Percentiles rank a stretch among this genome's conserved stretches.
phyloP scores from a whole-genome alignment of 1,140 invertebrate genomes.

The Caenorhabditis remanei region DNA sequence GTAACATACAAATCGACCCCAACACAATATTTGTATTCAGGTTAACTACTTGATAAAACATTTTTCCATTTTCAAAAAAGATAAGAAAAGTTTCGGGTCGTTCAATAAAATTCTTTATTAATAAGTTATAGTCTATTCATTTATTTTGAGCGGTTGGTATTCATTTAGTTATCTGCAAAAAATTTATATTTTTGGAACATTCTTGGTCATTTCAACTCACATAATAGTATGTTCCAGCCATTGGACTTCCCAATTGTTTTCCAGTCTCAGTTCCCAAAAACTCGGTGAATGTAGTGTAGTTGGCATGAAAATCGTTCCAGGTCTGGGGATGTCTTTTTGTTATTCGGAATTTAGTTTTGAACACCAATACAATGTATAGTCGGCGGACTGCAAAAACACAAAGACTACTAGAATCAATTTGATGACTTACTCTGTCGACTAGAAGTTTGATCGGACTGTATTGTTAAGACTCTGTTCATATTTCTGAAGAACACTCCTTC shows the following conservation, averaged over 20 bases:
- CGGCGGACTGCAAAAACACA: slow-evolving; percentile 64
- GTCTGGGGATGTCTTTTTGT: slow-evolving; percentile 58
- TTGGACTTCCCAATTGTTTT: slow-evolving; percentile 62
- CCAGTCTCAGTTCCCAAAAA: slow-evolving; percentile 63
- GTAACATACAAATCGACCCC: slow-evolving; percentile 1
- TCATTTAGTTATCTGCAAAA: slow-evolving; percentile 32
- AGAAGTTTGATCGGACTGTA: slow-evolving; percentile 66
- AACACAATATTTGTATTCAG: slow-evolving; percentile 13
- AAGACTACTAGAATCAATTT: neutral
- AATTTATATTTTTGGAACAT: neutral
- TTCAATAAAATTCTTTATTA: slow-evolving; percentile 16
- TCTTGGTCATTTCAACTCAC: slow-evolving; percentile 28
- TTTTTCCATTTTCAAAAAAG: no score
- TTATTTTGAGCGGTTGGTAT: neutral
- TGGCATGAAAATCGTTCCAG: slow-evolving; percentile 61
- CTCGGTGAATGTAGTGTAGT: slow-evolving; percentile 65
- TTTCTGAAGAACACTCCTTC: slow-evolving; percentile 69
- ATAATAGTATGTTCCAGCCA: slow-evolving; percentile 65
- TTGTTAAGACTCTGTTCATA: slow-evolving; percentile 68
- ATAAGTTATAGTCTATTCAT: neutral
- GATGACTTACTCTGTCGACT: slow-evolving; percentile 57
- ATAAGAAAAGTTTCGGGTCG: neutral
- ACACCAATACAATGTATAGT: slow-evolving; percentile 64
- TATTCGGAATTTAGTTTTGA: slow-evolving; percentile 61
- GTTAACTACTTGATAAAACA: neutral